Base-by-base conservation (phyloP, 2,797 vertebrate species). In the Euphonia xanthogaster region DNA sequence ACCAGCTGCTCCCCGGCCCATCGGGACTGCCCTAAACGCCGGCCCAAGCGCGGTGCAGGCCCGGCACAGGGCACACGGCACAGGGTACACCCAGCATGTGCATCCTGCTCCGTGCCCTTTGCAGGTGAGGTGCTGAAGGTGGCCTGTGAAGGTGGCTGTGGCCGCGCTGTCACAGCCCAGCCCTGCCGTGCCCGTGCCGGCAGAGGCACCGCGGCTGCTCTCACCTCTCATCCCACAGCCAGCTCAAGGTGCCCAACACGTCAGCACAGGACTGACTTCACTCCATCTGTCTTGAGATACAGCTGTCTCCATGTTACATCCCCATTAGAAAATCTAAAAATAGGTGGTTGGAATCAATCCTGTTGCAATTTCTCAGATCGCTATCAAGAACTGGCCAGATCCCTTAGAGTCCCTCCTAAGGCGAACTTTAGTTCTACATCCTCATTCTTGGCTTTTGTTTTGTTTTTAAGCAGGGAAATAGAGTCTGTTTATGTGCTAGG, bases 401-500 rank as follows among this genome's bases (percentile, higher is more conserved):
- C 54, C 66, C 58, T 24, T 30, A 2, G n/a, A 88, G 60, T 74
- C 25, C 1, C 68, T 88, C 45, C 87, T 60, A 72, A 77, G 24
- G 66, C 70, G 33, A 88, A 74, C 55, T 61, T 65, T 48, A 31
- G 24, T 61, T 90, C 77, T 84, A 73, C 61, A 78, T 88, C 57
- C 77, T 80, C 37, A 11, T 89, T 81, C 93, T 93, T 96, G 92
- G 90, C 31, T 74, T 94, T 78, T 78, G 74, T 90, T 89, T 91
- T 87, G 67, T 75, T 93, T 91, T 68, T 28, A 44, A 74, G 70
- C 33, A 0, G 40, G 60, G 70, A 90, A 84, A 93, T 54, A 50
- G 23, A 78, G 53, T 23, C 74, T 66, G 53, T 83, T 95, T 86
- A 89, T 68, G 37, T 31, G 23, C 66, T 93, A 35, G 39, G 51